Conservation (phyloP, 2,113 vertebrate species). For the Centropus bengalensis region DNA sequence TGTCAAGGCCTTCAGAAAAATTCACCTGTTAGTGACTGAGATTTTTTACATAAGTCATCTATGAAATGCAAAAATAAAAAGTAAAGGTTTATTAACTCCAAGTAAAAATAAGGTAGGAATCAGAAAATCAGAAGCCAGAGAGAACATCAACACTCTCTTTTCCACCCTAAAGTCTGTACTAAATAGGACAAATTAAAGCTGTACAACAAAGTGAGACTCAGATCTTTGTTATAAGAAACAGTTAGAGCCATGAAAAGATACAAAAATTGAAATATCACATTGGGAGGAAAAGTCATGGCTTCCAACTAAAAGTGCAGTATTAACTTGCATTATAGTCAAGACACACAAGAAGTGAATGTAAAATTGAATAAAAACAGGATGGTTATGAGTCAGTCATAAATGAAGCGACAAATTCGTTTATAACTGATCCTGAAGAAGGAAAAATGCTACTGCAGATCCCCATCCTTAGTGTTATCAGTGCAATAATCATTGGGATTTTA, state of each 20-base stretch:
- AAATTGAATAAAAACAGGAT: not conserved
- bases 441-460: not conserved
- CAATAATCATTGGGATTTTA: not conserved
- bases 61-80: not conserved
- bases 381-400: not conserved
- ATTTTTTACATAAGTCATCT: not conserved
- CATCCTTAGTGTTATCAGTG: not conserved
- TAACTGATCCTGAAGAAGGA: not conserved
- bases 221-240: not conserved
- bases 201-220: not conserved
- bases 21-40: not conserved
- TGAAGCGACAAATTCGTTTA: not conserved
- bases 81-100: not conserved
- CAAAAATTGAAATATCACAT: not conserved
- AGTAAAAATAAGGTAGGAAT: not conserved
- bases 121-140: not conserved
- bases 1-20: not conserved
- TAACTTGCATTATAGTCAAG: not conserved
- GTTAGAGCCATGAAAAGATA: not conserved
- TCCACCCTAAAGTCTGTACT: not conserved
- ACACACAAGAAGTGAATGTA: not conserved
- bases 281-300: not conserved
- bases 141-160: not conserved
- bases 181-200: not conserved
- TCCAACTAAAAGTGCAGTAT: not conserved